Evolutionary conservation across 2,113 vertebrate genomes (phyloP), one percentile per base, ranked within the genome.

Genomic region (Melospiza melodia): DNA sequence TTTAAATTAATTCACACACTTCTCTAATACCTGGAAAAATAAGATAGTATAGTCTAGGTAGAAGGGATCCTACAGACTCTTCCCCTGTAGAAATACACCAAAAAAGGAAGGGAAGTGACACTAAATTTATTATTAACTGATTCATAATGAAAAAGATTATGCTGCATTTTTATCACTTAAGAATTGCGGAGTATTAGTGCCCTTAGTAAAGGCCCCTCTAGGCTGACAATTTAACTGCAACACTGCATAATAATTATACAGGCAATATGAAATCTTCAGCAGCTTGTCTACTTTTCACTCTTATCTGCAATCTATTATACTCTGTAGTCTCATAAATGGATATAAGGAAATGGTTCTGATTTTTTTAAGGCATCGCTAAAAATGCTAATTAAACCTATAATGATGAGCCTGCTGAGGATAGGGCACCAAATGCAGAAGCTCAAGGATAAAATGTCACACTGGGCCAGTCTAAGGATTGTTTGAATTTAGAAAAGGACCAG

Each of bases 391-490:
- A 80, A 93, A 65, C 59, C 39, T 66, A 3, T 89, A 82, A 62
- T 71, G 16, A 88, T 90, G 78, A 67, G 63, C n/a, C 93, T 95
- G 75, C 82, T 74, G 96, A 91, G 93, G 30, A 67, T 6, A 63
- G 52, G 68, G 57, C 51, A 44, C 76, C 55, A 59, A 94, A 51
- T 27, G 43, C 51, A 74, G 23, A 66, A 66, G 44, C 63, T 94
- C 71, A 91, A 95, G 89, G 87, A 93, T 80, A 93, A 95, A 96
- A 91, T 94, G 92, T 94, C 90, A 90, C 35, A 44, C 19, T 63
- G 51, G 75, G 33, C 41, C 43, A 35, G 35, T 17, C 35, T 21
- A 61, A 49, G 54, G 4, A 31, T 68, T 72, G 30, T 14, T 62
- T 73, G 30, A 77, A 66, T 67, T 68, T 83, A 39, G 43, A 83